Conservation (phyloP, 2,888 invertebrate genomes). For the Archips crataeganus region DNA sequence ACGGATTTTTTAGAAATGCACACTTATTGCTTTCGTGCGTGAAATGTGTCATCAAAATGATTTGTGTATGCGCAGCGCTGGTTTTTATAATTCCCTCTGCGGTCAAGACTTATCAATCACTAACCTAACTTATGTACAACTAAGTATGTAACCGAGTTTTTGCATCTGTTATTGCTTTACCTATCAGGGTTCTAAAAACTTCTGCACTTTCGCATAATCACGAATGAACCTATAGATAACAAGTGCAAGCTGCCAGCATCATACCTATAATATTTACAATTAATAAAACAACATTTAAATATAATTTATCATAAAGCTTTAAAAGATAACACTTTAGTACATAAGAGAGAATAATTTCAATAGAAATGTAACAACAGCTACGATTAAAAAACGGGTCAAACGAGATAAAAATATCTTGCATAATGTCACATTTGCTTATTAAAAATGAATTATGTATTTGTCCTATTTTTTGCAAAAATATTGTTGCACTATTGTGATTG, state of each 20-base stretch:
- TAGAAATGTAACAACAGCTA: constrained; percentile 38
- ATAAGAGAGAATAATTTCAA: constrained; percentile 31
- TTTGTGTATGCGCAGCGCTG: too few species aligned
- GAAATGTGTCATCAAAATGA: neutral
- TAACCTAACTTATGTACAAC: constrained; percentile 1
- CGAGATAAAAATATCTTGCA: constrained; percentile 52
- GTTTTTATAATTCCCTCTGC: neutral
- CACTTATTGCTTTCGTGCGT: neutral
- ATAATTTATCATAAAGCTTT: constrained; percentile 35
- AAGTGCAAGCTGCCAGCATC: neutral
- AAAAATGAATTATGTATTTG: constrained; percentile 46
- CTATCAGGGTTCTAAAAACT: neutral
- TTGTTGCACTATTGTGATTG: constrained; percentile 22
- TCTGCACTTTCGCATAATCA: neutral
- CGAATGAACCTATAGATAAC: neutral
- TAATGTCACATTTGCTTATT: constrained; percentile 46
- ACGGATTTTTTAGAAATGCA: neutral
- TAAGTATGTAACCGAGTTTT: neutral
- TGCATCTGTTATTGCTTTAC: neutral
- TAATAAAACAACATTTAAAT: constrained; percentile 24
- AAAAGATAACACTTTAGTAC: constrained; percentile 14
- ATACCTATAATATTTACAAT: constrained; percentile 4
- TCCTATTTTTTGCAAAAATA: constrained; percentile 43
- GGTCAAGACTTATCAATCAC: neutral
- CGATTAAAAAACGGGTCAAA: constrained; percentile 55